Percentiles rank a stretch among this genome's conserved stretches.
phyloP scores from a whole-genome alignment of 1,140 invertebrate species.

The Thereuonema tuberculata region DNA sequence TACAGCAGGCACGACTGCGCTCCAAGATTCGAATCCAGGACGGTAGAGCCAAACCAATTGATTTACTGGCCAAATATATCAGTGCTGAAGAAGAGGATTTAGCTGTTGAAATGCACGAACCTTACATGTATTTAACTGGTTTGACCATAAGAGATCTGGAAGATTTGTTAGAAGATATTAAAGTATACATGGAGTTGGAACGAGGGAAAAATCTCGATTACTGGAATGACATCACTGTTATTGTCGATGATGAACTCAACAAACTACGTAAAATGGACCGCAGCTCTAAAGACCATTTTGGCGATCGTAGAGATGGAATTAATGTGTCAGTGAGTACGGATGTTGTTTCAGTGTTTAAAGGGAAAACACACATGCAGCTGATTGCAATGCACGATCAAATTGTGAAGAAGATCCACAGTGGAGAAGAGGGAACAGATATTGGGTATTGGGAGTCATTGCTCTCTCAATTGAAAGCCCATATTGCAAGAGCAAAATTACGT shows the following conservation, averaged over 20 bases:
- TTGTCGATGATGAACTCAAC: constrained; percentile 86
- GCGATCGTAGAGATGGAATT: constrained; percentile 73
- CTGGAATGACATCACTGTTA: constrained; percentile 94
- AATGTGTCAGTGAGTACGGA: constrained; percentile 83
- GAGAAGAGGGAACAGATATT: constrained; percentile 83
- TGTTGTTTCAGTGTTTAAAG: constrained; percentile 80
- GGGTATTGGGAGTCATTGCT: constrained; percentile 94
- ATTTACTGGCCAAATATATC: constrained; percentile 92
- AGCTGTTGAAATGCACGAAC: constrained; percentile 95
- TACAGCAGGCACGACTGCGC: constrained; percentile 54
- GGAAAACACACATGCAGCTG: constrained; percentile 78
- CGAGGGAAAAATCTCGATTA: constrained; percentile 76
- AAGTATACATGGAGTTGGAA: constrained; percentile 50
- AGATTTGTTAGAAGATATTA: constrained; percentile 93
- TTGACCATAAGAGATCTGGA: constrained; percentile 86
- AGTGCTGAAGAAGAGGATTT: constrained; percentile 80
- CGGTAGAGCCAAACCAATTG: constrained; percentile 93
- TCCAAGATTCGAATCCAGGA: constrained; percentile 92
- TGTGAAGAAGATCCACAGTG: constrained; percentile 67
- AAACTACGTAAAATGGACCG: constrained; percentile 61
- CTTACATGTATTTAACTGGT: constrained; percentile 89
- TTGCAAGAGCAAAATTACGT: constrained; percentile 77
- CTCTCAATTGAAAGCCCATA: constrained; percentile 86
- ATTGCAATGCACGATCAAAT: constrained; percentile 71
- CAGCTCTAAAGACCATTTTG: constrained; percentile 19